Percentiles rank a stretch among this genome's conserved stretches.
These are phyloP conservation scores for Trachelipus rathkii DNA, from an alignment of 1,140 invertebrate species.

Conservation along the genomic window DNA sequence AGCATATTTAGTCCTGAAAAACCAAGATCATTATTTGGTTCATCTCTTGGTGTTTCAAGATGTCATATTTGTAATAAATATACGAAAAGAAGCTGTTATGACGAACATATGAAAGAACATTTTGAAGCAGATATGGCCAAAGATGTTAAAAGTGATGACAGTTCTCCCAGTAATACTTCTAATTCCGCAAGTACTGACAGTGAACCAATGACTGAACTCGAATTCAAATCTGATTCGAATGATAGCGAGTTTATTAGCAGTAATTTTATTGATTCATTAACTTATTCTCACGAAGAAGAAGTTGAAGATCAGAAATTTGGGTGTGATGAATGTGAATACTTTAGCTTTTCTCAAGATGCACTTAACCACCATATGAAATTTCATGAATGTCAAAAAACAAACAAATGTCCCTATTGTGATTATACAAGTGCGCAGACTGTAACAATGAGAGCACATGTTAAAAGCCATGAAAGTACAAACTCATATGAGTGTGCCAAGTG, in stretches of 20 bases:
- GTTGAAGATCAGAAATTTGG: neutral
- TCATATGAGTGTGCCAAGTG: neutral
- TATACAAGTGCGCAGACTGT: neutral
- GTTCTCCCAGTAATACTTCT: neutral
- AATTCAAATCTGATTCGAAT: neutral
- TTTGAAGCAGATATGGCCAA: neutral
- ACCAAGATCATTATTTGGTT: neutral
- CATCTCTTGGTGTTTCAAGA: neutral
- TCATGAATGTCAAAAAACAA: neutral
- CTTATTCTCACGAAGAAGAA: neutral
- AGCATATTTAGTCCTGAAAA: neutral
- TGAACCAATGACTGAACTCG: neutral
- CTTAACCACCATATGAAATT: neutral
- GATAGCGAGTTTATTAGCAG: neutral
- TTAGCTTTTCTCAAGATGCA: neutral
- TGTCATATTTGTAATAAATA: neutral
- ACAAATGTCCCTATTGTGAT: neutral
- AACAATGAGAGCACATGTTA: neutral
- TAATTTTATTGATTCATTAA: neutral
- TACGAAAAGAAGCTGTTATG: slow-evolving; percentile 3
- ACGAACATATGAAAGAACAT: neutral
- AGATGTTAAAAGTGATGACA: too few species aligned
- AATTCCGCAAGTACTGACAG: neutral
- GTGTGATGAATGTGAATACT: neutral
- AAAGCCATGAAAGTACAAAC: neutral